Conservation (phyloP, 2,113 vertebrate genomes). For the Myxocyprinus asiaticus region DNA sequence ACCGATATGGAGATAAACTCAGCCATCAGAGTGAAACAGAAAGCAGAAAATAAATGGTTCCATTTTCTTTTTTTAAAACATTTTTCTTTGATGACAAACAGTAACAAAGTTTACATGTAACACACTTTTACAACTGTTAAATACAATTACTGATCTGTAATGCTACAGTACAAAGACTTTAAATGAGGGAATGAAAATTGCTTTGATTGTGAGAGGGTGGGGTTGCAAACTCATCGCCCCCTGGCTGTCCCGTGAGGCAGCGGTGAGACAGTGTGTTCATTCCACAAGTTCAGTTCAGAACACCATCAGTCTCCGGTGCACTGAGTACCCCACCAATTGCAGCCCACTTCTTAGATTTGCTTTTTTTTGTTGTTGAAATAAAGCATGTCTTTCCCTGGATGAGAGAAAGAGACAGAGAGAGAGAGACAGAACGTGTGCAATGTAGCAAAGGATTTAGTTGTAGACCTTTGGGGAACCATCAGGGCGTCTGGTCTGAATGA, state of each 20-base stretch:
- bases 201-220: constrained; percentile 42
- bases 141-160: constrained; percentile 37
- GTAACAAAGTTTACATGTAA: constrained; percentile 46
- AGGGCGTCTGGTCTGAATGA: constrained; percentile 90
- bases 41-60: constrained; percentile 54
- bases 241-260: constrained; percentile 66
- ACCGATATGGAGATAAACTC: constrained; percentile 39
- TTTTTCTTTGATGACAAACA: constrained; percentile 26
- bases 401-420: constrained; percentile 65
- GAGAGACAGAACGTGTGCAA: constrained; percentile 69
- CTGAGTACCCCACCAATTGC: constrained; percentile 28
- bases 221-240: constrained; percentile 25
- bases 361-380: constrained; percentile 72
- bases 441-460: constrained; percentile 68
- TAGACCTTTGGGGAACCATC: constrained; percentile 76
- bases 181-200: constrained; percentile 38
- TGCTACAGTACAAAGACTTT: constrained; percentile 34
- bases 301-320: constrained; percentile 44
- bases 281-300: constrained; percentile 59
- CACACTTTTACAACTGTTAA: constrained; percentile 39
- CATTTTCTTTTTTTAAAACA: neutral
- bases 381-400: constrained; percentile 72
- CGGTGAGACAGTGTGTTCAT: constrained; percentile 69
- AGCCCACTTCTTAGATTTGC: constrained; percentile 42
- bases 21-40: constrained; percentile 29